phyloP scores from a whole-genome alignment of 2,888 invertebrate species.

The Drosophila neonasuta region DNA sequence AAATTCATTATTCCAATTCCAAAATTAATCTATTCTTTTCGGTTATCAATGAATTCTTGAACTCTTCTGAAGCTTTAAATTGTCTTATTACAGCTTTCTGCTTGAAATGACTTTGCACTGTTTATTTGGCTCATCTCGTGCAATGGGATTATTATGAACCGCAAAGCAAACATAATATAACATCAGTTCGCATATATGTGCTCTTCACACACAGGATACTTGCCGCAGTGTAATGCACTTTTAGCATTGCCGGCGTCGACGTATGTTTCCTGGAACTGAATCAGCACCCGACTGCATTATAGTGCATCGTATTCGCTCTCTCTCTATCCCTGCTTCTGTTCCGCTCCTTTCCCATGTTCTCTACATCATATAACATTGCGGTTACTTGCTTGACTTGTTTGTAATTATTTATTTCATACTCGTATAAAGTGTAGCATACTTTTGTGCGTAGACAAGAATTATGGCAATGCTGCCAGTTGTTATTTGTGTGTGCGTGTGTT shows the following conservation, averaged over 20 bases:
- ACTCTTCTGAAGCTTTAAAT: not conserved
- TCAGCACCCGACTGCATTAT: constrained; percentile 18
- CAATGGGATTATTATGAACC: constrained; percentile 40
- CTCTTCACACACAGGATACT: constrained; percentile 35
- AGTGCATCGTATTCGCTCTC: not conserved
- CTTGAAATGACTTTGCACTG: not conserved
- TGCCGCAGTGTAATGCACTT: constrained; percentile 64
- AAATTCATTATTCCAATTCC: no score
- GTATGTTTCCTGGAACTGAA: constrained; percentile 52
- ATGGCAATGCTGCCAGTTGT: constrained; percentile 67
- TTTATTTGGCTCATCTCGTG: constrained; percentile 24
- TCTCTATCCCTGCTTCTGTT: no score
- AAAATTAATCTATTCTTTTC: not conserved
- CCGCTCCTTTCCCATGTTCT: not conserved
- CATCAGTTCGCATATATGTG: constrained; percentile 24
- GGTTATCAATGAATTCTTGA: not conserved
- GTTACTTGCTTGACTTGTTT: constrained; percentile 71
- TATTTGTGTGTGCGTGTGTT: constrained; percentile 50
- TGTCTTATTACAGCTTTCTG: not conserved
- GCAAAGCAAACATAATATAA: constrained; percentile 33
- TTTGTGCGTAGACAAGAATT: constrained; percentile 72
- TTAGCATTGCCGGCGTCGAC: constrained; percentile 60
- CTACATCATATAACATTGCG: constrained; percentile 36
- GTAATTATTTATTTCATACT: constrained; percentile 72
- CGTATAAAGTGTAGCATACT: constrained; percentile 68